Evolutionary conservation across 2,888 invertebrate genomes (phyloP).

Genomic region (Phrixothrix hirtus): DNA sequence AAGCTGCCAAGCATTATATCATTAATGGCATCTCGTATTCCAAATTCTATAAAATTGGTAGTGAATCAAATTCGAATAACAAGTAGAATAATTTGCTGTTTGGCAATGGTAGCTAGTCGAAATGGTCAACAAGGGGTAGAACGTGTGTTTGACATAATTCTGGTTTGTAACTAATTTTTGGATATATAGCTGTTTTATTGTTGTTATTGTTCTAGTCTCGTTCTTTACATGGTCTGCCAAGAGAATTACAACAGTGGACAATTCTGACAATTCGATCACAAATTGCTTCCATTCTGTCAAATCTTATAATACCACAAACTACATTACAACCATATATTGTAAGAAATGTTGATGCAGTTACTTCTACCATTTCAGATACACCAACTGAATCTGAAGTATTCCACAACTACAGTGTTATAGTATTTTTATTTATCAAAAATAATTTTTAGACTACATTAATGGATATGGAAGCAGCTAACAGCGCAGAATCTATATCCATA

Average conservation of each 20-base stretch:
- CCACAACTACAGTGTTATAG: no score
- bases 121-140: slow-evolving; percentile 55
- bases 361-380: no score
- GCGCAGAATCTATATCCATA: no score
- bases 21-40: slow-evolving; percentile 40
- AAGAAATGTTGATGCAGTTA: slow-evolving; percentile 38
- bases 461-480: slow-evolving; percentile 47
- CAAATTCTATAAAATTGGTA: slow-evolving; percentile 40
- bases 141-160: slow-evolving; percentile 48
- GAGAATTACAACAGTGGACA: slow-evolving; percentile 51
- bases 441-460: slow-evolving; percentile 61
- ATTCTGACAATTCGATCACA: slow-evolving; percentile 44
- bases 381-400: no score
- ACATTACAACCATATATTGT: slow-evolving; percentile 50
- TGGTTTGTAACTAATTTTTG: slow-evolving; percentile 46
- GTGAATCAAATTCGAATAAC: slow-evolving; percentile 44
- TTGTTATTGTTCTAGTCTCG: slow-evolving; percentile 37
- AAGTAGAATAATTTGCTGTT: slow-evolving; percentile 46
- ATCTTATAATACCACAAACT: slow-evolving; percentile 44
- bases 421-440: no score
- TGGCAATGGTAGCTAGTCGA: slow-evolving; percentile 47
- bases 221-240: slow-evolving; percentile 47
- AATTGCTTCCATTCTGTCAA: slow-evolving; percentile 43
- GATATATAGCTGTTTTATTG: background rate
- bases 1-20: slow-evolving; percentile 49